These are phyloP conservation scores for Labeo rohita DNA, from an alignment of 2,113 vertebrate species.

Conservation along the genomic window DNA sequence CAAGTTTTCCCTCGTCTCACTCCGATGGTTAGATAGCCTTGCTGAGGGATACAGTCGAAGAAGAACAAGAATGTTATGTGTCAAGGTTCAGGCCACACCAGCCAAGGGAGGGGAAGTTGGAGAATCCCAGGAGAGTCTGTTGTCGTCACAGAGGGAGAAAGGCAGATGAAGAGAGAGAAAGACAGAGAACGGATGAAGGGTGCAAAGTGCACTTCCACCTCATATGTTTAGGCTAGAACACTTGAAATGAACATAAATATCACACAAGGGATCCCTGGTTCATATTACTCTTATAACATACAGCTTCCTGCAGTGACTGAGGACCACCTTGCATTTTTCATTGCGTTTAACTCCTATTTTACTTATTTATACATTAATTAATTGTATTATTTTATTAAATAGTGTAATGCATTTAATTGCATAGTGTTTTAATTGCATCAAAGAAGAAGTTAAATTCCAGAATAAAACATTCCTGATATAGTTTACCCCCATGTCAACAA, in stretches of 20 bases:
- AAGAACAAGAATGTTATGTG: neutral
- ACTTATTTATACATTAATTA: neutral
- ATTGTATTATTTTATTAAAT: neutral
- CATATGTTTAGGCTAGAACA: conserved; percentile 34
- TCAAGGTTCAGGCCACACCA: conserved; percentile 13
- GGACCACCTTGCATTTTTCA: neutral
- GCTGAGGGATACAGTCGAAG: conserved; percentile 40
- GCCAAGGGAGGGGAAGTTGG: conserved; percentile 11
- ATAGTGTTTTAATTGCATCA: neutral
- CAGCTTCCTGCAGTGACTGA: conserved; percentile 22
- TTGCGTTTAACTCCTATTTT: neutral
- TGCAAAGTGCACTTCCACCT: neutral
- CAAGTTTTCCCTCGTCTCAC: conserved; percentile 63
- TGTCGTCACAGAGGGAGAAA: neutral
- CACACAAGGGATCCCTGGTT: neutral
- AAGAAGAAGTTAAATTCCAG: no score
- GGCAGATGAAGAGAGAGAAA: conserved; percentile 16
- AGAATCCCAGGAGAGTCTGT: conserved; percentile 19
- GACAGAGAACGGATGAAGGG: conserved; percentile 31
- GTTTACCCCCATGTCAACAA: no score
- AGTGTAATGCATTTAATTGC: neutral
- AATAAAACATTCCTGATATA: no score
- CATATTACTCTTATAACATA: neutral
- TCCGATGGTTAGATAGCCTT: conserved; percentile 64
- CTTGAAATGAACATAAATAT: conserved; percentile 31